Base-by-base conservation (phyloP, 2,888 invertebrate genomes). In the Microctonus brassicae region DNA sequence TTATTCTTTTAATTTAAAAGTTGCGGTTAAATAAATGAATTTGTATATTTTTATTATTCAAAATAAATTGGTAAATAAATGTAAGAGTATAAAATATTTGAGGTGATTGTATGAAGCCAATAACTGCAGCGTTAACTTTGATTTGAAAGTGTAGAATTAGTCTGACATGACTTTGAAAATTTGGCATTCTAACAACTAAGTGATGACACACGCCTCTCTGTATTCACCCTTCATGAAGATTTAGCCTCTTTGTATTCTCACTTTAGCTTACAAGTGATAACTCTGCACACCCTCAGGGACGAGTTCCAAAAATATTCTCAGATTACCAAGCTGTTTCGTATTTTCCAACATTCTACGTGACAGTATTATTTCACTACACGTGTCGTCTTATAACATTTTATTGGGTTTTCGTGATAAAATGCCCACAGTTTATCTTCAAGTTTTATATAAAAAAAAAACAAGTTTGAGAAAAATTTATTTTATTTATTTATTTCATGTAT, bases 131-230 rank as follows among this genome's bases (percentile, higher is more conserved):
- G n/a, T n/a, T 42, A 24, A 42, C 7, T 42, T 29, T 17, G 10
- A 13, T 29, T 47, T 42, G 26, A 34, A 39, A n/a, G 11, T 0
- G 24, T 11, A 10, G 26, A 63, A 39, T 47, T 22, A 42, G 29
- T 22, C 13, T 63, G 29, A 63, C 63, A 42, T 47, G 42, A 63
- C 26, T 63, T 7, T 13, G 26, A 26, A n/a, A 63, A 63, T 63
- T 42, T 13, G 26, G 22, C 13, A 42, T 24, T 61, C 20, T 33
- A 26, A 33, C 20, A 64, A 29, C 33, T 39, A 64, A 70, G 70
- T 58, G 39, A 62, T n/a, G 69, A 63, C n/a, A 63, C n/a, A 64
- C 63, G 55, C 70, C 70, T 64, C 64, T 39, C 20, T 63, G 62
- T 55, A 64, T 58, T 42, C 42, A 63, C 63, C 42, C 63, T 63